A percentile compares a stretch with the other conserved stretches of the same genome.
These are phyloP conservation scores for Trichogramma evanescens DNA, from an alignment of 2,888 invertebrate species.

Conservation along the genomic window DNA sequence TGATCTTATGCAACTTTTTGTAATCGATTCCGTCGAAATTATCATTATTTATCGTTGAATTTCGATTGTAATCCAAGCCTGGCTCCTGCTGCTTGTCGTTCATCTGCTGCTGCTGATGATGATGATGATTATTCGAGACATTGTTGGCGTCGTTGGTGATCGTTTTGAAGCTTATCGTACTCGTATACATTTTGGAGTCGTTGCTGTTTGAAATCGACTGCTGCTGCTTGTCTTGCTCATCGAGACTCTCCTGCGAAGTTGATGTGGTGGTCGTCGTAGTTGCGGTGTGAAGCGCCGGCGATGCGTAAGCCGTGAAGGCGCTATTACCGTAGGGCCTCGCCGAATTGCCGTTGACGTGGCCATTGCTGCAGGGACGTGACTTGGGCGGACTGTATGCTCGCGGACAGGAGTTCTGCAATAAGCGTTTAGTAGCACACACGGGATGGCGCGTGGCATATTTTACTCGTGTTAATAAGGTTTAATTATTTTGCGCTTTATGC, in stretches of 20 bases:
- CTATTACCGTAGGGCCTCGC: conserved; percentile 22
- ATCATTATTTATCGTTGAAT: conserved; percentile 20
- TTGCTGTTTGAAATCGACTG: not conserved
- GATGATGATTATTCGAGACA: not conserved
- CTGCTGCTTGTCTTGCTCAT: conserved; percentile 3
- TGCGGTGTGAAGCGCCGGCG: not conserved
- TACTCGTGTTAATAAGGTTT: not conserved
- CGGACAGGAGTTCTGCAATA: conserved; percentile 37
- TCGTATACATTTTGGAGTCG: conserved; percentile 42
- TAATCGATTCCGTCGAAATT: conserved; percentile 23
- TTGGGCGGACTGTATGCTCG: conserved; percentile 30
- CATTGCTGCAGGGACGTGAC: conserved; percentile 3
- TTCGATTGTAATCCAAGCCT: conserved; percentile 17
- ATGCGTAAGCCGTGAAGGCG: conserved; percentile 19
- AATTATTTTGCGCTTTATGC: not conserved
- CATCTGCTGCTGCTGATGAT: not conserved
- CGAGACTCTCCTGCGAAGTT: not conserved
- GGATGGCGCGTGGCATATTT: not conserved
- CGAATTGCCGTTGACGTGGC: conserved; percentile 12
- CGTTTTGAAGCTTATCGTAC: conserved; percentile 43
- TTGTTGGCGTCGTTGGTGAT: conserved; percentile 12
- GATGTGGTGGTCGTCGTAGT: conserved; percentile 5
- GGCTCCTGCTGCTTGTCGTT: not conserved
- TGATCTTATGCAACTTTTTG: conserved; percentile 26
- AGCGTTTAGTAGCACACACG: conserved; percentile 41